A percentile compares a stretch with the other conserved stretches of the same genome.
Conservation (phyloP, 2,113 vertebrate genomes). For the Herpetotheres cachinnans region DNA sequence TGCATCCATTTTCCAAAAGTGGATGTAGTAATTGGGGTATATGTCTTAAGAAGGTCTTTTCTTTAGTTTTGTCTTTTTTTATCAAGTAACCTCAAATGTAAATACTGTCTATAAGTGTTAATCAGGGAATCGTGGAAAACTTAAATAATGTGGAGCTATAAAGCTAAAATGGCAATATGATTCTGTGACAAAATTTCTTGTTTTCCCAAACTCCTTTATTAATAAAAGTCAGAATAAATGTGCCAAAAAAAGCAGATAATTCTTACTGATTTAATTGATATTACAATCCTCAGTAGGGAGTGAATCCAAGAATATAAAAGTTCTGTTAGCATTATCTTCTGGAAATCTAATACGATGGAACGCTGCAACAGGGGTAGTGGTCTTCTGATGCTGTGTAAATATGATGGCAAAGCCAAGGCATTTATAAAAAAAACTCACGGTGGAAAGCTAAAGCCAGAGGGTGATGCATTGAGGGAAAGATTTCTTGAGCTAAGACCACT, state of each 20-base stretch:
- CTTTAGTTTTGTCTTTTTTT: not conserved
- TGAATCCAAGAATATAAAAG: not conserved
- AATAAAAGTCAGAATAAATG: not conserved
- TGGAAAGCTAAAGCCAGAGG: slow-evolving; percentile 28
- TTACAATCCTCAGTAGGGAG: not conserved
- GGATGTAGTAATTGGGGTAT: not conserved
- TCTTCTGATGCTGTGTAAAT: not conserved
- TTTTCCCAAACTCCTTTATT: not conserved
- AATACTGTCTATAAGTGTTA: not conserved
- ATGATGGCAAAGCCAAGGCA: not conserved
- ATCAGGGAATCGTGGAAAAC: not conserved
- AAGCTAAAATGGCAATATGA: not conserved
- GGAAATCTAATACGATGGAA: not conserved
- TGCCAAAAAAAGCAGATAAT: not conserved
- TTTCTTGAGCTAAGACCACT: slow-evolving; percentile 29
- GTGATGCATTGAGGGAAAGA: slow-evolving; percentile 49
- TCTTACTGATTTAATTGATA: not conserved
- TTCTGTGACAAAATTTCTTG: not conserved
- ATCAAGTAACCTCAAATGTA: not conserved
- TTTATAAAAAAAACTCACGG: not conserved
- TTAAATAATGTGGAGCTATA: not conserved
- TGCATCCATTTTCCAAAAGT: not conserved
- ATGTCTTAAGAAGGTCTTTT: not conserved
- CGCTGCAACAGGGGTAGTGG: not conserved
- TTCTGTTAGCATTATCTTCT: not conserved